Base-by-base conservation (phyloP, 2,113 vertebrate species). In the Macrotis lagotis region DNA sequence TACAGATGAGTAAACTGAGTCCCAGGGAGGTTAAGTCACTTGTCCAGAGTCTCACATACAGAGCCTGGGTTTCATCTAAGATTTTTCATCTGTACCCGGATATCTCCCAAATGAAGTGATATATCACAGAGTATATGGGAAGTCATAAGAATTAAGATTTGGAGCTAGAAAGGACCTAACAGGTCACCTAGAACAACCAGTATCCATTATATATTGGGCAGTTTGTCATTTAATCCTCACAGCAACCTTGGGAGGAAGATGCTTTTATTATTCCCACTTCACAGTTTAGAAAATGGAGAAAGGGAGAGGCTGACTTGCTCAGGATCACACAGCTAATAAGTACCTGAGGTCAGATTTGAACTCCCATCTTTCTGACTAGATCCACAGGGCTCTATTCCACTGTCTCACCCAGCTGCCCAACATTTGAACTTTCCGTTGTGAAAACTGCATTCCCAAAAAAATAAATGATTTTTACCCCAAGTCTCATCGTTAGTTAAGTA, bases 291-390 rank as follows among this genome's bases (percentile, higher is more conserved):
- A 94, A 48, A 74, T 47, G 31, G 93, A 49, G 3, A 47, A n/a
- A 94, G 88, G n/a, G 89, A 89, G 88, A 94, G 55, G 49, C 26
- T 53, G 89, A 93, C 53, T 88, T 3, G 55, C 8, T 59, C 44
- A 22, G 53, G 37, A 83, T 28, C 51, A 51, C 48, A 83, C 0
- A 49, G 48, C 49, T 92, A 51, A 25, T 55, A 51, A 53, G 19
- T 44, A 12, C 14, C 66, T 28, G 48, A 90, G 55, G 37, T 47
- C 19, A 92, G 24, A 49, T n/a, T 92, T 92, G 49, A 49, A 9
- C 44, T 90, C 10, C 92, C 49, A 16, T 91, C 48, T 19, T 22
- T 1, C 25, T 88, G 91, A 47, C 94, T 25, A 26, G 10, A 59
- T 8, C 8, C 26, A 8, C 55, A 59, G 28, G 28, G 28, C 9